phyloP scores from a whole-genome alignment of 2,888 invertebrate species.

The Dasypogon diadema region DNA sequence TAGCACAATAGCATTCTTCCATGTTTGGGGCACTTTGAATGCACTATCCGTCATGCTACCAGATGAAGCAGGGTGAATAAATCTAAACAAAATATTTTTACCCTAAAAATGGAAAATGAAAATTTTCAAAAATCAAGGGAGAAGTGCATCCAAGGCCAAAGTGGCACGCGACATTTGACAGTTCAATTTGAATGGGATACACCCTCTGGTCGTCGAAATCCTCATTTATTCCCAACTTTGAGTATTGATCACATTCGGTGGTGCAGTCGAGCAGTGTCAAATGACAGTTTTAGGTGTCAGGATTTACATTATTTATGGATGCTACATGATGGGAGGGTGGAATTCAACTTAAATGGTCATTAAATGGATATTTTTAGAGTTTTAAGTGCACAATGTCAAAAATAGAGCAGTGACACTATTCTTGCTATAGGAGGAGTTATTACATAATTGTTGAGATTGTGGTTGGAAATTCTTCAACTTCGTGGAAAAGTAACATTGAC shows the following conservation, averaged over 20 bases:
- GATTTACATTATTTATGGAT: conserved; percentile 56
- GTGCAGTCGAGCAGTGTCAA: conserved; percentile 51
- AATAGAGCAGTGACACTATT: not conserved
- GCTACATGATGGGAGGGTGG: conserved; percentile 51
- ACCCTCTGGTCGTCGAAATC: conserved; percentile 40
- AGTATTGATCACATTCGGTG: conserved; percentile 43
- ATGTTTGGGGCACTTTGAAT: conserved; percentile 11
- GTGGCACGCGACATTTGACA: conserved; percentile 57
- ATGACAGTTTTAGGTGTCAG: conserved; percentile 56
- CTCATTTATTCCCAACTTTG: conserved; percentile 25
- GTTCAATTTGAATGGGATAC: conserved; percentile 48
- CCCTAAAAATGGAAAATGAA: conserved; percentile 42
- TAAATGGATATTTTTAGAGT: conserved; percentile 56
- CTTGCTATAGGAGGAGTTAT: too few species aligned
- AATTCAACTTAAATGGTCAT: conserved; percentile 55
- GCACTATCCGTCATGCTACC: conserved; percentile 18
- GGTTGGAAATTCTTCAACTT: too few species aligned
- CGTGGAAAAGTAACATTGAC: too few species aligned
- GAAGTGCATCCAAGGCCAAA: conserved; percentile 50
- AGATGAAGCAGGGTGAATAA: conserved; percentile 21
- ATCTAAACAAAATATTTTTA: conserved; percentile 48
- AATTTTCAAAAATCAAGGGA: conserved; percentile 3
- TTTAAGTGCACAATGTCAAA: conserved; percentile 29
- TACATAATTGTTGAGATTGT: too few species aligned
- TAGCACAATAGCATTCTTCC: conserved; percentile 37